Evolutionary conservation across 2,797 vertebrate species (phyloP), one percentile per base, ranked within the genome.

Genomic region (Morelia viridis): DNA sequence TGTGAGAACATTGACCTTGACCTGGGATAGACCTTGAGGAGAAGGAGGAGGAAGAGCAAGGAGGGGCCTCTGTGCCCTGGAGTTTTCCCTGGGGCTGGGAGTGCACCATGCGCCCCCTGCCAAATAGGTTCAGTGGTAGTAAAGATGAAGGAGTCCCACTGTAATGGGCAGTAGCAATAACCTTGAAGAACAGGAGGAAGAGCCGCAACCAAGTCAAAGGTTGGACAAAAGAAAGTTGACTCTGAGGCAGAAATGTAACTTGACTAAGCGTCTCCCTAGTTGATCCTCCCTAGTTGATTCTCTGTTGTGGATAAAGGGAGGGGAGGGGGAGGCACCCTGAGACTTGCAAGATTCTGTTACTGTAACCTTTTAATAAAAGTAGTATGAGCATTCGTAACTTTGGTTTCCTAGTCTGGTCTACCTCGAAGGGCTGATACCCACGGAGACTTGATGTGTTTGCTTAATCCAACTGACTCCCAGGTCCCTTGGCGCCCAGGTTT

Each of bases 1-100:
- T 86, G 15, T 10, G 35, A 65, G 56, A 84, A 76, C 31, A 58
- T 80, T 46, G 87, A 60, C 84, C 83, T 92, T 87, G 92, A 92
- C 88, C 88, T 90, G 64, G 22, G 57, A 35, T 46, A 60, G 80
- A 92, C 88, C 88, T 46, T 5, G 4, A 11, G 26, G 31, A 4
- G 28, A 35, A 87, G 84, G 35, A 41, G 35, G 15, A 1, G 68
- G 35, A 1, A 57, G 64, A 4, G 24, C 19, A 15, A 58, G 46
- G 10, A 3, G 56, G 28, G 17, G 13, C 3, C 28, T n/a, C 61
- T 13, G 53, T 28, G 28, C 28, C 6, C 53, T 86, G 17, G 61
- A 19, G 24, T 89, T 60, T 61, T 76, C 35, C 22, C 62, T 35
- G 41, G 3, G 61, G 58, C 11, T 53, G 61, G 61, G 11, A 76